Conservation (phyloP, 2,113 vertebrate species). For the Sapayoa aenigma region DNA sequence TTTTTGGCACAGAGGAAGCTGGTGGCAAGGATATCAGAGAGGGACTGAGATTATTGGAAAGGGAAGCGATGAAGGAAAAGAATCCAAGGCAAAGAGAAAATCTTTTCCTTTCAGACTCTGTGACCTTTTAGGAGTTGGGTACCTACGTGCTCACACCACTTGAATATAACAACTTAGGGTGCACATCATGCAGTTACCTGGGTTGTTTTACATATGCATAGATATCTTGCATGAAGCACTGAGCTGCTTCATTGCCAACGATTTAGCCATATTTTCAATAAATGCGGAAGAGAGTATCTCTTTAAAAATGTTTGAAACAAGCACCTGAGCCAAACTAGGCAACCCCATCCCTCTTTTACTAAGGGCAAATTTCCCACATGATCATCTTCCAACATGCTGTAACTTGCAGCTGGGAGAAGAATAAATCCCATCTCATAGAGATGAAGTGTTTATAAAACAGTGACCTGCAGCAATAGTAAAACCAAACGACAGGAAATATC, state of each 20-base stretch:
- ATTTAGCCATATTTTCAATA: not conserved
- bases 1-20: not conserved
- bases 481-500: not conserved
- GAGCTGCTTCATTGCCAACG: not conserved
- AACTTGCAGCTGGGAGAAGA: not conserved
- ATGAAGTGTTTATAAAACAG: not conserved
- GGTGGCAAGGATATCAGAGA: not conserved
- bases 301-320: not conserved
- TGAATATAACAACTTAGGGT: not conserved
- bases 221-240: not conserved
- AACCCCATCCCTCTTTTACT: not conserved
- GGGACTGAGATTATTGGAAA: not conserved
- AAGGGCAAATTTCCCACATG: not conserved
- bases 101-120: not conserved
- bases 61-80: not conserved
- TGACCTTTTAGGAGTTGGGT: not conserved
- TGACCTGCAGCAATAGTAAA: not conserved
- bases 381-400: not conserved
- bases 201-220: not conserved
- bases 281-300: not conserved
- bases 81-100: not conserved
- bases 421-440: not conserved
- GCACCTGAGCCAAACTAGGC: not conserved
- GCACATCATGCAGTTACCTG: not conserved
- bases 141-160: not conserved